These are phyloP conservation scores for Cyphomyrmex costatus DNA, from an alignment of 1,140 invertebrate species.

Conservation along the genomic window DNA sequence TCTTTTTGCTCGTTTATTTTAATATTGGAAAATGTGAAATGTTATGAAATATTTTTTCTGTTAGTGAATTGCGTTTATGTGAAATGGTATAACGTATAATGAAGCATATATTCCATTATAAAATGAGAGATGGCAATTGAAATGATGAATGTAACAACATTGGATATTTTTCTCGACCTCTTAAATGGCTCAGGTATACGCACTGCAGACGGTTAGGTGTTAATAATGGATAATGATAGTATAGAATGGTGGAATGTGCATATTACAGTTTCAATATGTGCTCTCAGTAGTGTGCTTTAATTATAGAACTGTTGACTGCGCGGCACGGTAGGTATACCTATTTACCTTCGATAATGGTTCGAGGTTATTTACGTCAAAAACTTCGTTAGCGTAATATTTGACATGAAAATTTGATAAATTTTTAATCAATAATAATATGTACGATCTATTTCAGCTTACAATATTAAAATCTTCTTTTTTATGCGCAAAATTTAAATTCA, in stretches of 20 bases:
- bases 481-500: neutral
- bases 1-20: slow-evolving; percentile 8
- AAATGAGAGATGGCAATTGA: slow-evolving; percentile 1
- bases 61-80: neutral
- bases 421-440: slow-evolving; percentile 6
- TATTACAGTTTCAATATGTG: slow-evolving; percentile 47
- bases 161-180: slow-evolving; percentile 25
- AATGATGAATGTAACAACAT: slow-evolving; percentile 8
- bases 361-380: slow-evolving; percentile 35
- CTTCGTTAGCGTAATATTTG: slow-evolving; percentile 17
- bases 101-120: neutral
- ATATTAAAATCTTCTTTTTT: slow-evolving; percentile 12
- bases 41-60: neutral
- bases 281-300: slow-evolving; percentile 35
- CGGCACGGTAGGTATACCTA: slow-evolving; percentile 4
- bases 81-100: neutral
- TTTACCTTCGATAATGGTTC: slow-evolving; percentile 44
- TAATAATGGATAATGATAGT: slow-evolving; percentile 55
- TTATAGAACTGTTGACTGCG: slow-evolving; percentile 50
- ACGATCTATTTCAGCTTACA: neutral
- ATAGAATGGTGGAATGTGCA: slow-evolving; percentile 37
- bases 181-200: slow-evolving; percentile 8
- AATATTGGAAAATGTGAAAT: neutral
- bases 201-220: slow-evolving; percentile 37
- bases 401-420: neutral